These are phyloP conservation scores for Melanchra persicariae DNA, from an alignment of 2,888 invertebrate species.

Conservation along the genomic window DNA sequence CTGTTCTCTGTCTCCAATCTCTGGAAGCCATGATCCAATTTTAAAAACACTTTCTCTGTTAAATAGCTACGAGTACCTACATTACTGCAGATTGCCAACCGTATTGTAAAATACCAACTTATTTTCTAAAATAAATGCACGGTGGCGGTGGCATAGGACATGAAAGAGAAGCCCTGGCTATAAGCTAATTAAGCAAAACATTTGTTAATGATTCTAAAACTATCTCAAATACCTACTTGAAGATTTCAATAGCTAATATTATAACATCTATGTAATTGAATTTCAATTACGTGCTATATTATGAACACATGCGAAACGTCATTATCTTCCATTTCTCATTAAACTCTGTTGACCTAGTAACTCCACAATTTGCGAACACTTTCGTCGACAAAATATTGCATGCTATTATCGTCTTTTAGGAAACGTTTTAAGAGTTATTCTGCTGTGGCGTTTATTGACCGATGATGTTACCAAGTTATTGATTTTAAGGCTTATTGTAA, in stretches of 20 bases:
- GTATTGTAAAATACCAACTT: too few relatives aligned
- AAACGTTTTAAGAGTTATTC: constrained; percentile 26
- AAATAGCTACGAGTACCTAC: neutral
- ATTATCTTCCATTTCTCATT: constrained; percentile 40
- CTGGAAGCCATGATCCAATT: neutral
- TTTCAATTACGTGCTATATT: constrained; percentile 4
- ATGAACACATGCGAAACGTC: constrained; percentile 21
- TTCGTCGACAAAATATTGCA: constrained; percentile 40
- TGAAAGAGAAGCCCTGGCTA: neutral
- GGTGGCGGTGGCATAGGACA: neutral
- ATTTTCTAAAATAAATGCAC: neutral
- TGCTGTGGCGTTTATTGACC: constrained; percentile 2
- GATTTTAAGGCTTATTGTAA: neutral
- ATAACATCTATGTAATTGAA: neutral
- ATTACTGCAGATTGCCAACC: neutral
- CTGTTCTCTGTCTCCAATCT: neutral
- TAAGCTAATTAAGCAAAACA: neutral
- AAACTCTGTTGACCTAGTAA: constrained; percentile 71
- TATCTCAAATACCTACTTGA: neutral
- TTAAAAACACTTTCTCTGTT: neutral
- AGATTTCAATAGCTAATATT: neutral
- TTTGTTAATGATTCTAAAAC: constrained; percentile 17
- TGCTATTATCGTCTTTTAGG: constrained; percentile 43
- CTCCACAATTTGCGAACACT: constrained; percentile 48
- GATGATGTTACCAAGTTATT: neutral